Percentiles rank a stretch among this genome's conserved stretches.
These are phyloP conservation scores for Varecia variegata DNA, from an alignment of 2,797 vertebrate species.

Conservation along the genomic window DNA sequence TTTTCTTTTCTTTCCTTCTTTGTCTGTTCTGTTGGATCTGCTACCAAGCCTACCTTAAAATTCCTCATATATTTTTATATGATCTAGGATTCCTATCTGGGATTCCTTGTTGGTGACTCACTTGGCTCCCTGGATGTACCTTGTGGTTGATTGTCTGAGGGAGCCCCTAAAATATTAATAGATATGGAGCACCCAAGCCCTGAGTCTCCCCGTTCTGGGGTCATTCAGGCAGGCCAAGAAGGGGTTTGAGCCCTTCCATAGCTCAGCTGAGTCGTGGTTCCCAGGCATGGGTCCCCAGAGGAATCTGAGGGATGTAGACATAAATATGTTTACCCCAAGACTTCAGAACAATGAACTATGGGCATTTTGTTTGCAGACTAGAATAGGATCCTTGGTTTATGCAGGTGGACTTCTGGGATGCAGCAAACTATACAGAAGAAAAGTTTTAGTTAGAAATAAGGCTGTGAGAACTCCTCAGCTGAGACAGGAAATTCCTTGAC, in stretches of 20 bases:
- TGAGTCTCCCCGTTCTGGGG: slow-evolving; percentile 16
- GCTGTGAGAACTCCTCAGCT: slow-evolving; percentile 33
- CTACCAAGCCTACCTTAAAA: background rate
- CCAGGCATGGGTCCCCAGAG: background rate
- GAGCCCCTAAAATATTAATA: slow-evolving; percentile 39
- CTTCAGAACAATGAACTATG: slow-evolving; percentile 20
- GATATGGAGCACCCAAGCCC: background rate
- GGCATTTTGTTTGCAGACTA: slow-evolving; percentile 51
- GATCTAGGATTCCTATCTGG: slow-evolving; percentile 26
- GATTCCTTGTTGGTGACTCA: slow-evolving; percentile 4
- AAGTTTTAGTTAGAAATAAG: slow-evolving; percentile 76
- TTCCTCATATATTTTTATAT: slow-evolving; percentile 23
- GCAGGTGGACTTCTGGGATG: slow-evolving; percentile 39
- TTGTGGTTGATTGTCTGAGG: background rate
- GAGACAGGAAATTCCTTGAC: slow-evolving; percentile 67
- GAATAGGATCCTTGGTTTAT: slow-evolving; percentile 42
- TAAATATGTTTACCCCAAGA: background rate
- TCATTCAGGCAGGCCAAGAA: background rate
- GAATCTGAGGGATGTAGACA: background rate
- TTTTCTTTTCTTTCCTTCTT: background rate
- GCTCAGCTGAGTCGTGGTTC: slow-evolving; percentile 1
- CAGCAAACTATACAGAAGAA: slow-evolving; percentile 75
- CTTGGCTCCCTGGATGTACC: background rate
- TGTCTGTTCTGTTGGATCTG: background rate
- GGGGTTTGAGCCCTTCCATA: background rate